Conservation (phyloP, 2,888 invertebrate species). For the Pseudanteris insignis region DNA sequence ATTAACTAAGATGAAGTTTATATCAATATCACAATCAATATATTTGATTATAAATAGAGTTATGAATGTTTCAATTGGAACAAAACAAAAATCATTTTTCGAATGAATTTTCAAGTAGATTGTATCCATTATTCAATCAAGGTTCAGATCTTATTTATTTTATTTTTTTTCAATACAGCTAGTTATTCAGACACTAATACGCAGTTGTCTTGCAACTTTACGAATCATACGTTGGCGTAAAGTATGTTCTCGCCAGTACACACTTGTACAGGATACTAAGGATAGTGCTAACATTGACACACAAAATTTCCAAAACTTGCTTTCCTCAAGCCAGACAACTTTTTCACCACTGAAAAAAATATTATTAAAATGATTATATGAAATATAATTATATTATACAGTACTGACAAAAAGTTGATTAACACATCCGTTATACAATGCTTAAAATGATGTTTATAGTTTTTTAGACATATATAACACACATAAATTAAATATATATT, state of each 20-base stretch:
- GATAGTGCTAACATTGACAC: conserved; percentile 75
- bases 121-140: too few relatives aligned
- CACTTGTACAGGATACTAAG: conserved; percentile 69
- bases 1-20: conserved; percentile 66
- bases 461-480: too few relatives aligned
- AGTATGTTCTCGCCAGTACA: conserved; percentile 62
- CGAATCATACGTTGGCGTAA: conserved; percentile 60
- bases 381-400: too few relatives aligned
- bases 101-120: conserved; percentile 59
- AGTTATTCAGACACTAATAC: conserved; percentile 51
- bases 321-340: conserved; percentile 85
- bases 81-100: conserved; percentile 52
- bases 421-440: too few relatives aligned
- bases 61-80: conserved; percentile 73
- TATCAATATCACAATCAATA: conserved; percentile 67
- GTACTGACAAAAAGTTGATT: too few relatives aligned
- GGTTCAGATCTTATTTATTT: too few relatives aligned
- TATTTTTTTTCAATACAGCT: too few relatives aligned
- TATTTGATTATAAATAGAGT: conserved; percentile 73
- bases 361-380: too few relatives aligned
- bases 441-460: too few relatives aligned
- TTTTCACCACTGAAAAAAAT: conserved; percentile 78
- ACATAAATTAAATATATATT: too few relatives aligned
- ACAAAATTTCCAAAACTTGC: conserved; percentile 85
- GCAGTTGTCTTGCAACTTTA: conserved; percentile 61